Base-by-base conservation (phyloP, 2,113 vertebrate species). In the Morone chrysops region DNA sequence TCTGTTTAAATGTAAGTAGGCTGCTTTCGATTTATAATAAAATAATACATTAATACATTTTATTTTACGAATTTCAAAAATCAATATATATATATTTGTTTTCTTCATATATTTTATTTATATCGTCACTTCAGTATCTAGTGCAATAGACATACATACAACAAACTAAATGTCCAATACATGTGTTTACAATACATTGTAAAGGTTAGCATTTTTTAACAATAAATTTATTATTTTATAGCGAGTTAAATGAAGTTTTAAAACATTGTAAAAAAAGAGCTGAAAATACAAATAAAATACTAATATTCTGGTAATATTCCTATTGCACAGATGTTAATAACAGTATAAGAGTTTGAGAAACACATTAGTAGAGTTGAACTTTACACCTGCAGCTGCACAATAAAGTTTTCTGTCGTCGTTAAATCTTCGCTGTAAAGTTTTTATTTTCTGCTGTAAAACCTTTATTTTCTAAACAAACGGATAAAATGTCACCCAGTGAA, bases 371-470 rank as follows among this genome's bases (percentile, higher is more conserved):
- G 22, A 67, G 38, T 38, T 47, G 3, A 5, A 50, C 48, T 16
- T 20, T 47, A 51, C 45, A 18, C 45, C 65, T 61, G 57, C 45
- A 70, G 45, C 45, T 70, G 20, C 75, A 48, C 54, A 47, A 66
- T 17, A 13, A 47, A 61, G 17, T 62, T 38, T 62, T 22, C 9
- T 41, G 17, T 0, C 9, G 1, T 25, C 36, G 22, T n/a, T 18
- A 41, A 25, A 50, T 59, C 9, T 18, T 5, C 12, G 6, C 51
- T 20, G 38, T 6, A 8, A 36, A 22, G 12, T 20, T 56, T 71
- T 25, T 0, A 6, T n/a, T 6, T 36, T n/a, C 13, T 61, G 18
- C 65, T 41, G 17, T 38, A 18, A 40, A 69, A 51, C 10, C 7
- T 70, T 16, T 16, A n/a, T 62, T 53, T 50, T 6, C 14, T 53